Evolutionary conservation across 2,888 invertebrate genomes (phyloP).

Genomic region (Tuberolachnus salignus): DNA sequence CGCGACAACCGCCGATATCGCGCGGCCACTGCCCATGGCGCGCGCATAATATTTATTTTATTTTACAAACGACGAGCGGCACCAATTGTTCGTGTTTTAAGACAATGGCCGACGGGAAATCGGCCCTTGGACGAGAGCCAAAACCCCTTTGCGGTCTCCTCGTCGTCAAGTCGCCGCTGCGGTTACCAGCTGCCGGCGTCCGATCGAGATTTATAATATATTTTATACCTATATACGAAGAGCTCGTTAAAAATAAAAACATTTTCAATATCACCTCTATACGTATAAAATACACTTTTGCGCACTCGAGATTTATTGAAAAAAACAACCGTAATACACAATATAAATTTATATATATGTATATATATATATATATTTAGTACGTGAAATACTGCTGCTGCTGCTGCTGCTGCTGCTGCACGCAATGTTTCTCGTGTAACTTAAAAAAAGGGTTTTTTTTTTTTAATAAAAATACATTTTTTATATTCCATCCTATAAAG

Average conservation of each 20-base stretch:
- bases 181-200: background rate
- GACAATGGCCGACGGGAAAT: slow-evolving; percentile 34
- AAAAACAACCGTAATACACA: too few relatives aligned
- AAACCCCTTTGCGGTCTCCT: slow-evolving; percentile 4
- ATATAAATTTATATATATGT: too few relatives aligned
- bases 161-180: background rate
- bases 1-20: background rate
- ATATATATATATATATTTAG: too few relatives aligned
- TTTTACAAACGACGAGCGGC: background rate
- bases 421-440: too few relatives aligned
- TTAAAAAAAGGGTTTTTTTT: too few relatives aligned
- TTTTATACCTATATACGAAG: background rate
- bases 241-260: slow-evolving; percentile 13
- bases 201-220: too few relatives aligned
- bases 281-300: too few relatives aligned
- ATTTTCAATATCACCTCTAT: background rate
- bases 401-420: too few relatives aligned
- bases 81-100: slow-evolving; percentile 35
- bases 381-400: too few relatives aligned
- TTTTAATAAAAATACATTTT: too few relatives aligned
- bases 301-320: too few relatives aligned
- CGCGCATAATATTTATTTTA: background rate
- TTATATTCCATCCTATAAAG: too few relatives aligned
- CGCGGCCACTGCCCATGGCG: background rate
- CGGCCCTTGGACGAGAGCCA: slow-evolving; percentile 39